phyloP scores from a whole-genome alignment of 2,888 invertebrate genomes.

The Abscondita cerata region DNA sequence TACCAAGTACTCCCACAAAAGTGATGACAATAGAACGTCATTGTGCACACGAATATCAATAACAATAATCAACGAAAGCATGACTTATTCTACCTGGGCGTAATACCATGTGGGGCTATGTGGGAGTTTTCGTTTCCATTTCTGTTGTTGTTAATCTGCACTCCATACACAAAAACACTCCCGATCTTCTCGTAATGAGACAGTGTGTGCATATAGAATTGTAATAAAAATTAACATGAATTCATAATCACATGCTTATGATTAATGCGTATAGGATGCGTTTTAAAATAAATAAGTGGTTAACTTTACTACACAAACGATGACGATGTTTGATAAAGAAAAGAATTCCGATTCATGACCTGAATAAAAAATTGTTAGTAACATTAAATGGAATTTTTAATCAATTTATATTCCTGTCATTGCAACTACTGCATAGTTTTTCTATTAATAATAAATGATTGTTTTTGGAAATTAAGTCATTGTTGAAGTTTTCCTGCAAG shows the following conservation, averaged over 20 bases:
- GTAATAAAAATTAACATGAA: conserved; percentile 1
- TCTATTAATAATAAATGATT: too few species aligned
- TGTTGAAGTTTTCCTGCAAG: too few species aligned
- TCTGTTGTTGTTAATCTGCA: not conserved
- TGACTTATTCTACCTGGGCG: not conserved
- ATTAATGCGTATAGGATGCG: conserved; percentile 11
- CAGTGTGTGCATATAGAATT: not conserved
- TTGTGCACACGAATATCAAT: conserved; percentile 3
- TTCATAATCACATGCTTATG: conserved; percentile 11
- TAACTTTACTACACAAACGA: not conserved
- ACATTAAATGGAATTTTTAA: conserved; percentile 5
- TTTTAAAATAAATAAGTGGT: not conserved
- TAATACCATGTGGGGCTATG: not conserved
- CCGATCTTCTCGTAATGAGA: not conserved
- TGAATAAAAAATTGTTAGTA: conserved; percentile 1
- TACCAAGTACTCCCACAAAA: too few species aligned
- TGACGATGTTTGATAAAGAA: conserved; percentile 10
- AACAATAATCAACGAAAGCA: not conserved
- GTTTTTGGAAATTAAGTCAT: too few species aligned
- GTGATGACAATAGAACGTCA: too few species aligned
- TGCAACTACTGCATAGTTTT: too few species aligned
- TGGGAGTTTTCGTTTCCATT: too few species aligned
- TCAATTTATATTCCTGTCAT: too few species aligned
- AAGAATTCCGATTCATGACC: not conserved
- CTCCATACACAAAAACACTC: not conserved